Base-by-base conservation (phyloP, 2,888 invertebrate genomes). In the Steinernema hermaphroditum region DNA sequence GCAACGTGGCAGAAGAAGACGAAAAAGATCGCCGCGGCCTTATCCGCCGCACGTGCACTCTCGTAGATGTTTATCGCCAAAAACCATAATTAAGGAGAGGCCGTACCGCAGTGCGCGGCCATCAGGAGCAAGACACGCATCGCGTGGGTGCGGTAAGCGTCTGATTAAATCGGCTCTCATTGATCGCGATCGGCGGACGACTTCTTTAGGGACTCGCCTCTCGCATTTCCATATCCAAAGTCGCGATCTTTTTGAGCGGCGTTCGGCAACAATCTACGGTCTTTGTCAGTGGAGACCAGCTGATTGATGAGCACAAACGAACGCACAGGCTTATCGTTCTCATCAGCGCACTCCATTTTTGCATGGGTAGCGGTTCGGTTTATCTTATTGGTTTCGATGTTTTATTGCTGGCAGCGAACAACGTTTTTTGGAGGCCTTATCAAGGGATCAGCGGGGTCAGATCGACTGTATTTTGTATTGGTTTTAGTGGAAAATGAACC, bases 281-380 rank as follows among this genome's bases (percentile, higher is more conserved):
- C 62, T 62, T 62, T 62, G 62, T 62, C 62, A 62, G 27, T 29
- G 27, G 62, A 62, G 62, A 62, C 32, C 62, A 62, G 62, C 62
- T 62, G 62, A 62, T 62, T 62, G 62, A 62, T 62, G 62, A 62
- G 62, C 62, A 62, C 62, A 29, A 24, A 19, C 62, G 62, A 62
- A 29, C 32, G 62, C 29, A 16, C 62, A 32, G 9, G 62, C 62
- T 62, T 29, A 62, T 62, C 62, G 62, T 24, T 49, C 12, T 54
- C 32, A 62, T 62, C 32, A 62, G 27, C 4, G 29, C 32, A 16
- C 8, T 6, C 29, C 4, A 32, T 62, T 62, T 62, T 62, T 62
- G n/a, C 46, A 6, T 16, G 16, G 46, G 46, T 46, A 12, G 9
- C 16, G 46, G 4, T 19, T 4, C 16, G 9, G 22, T 46, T 46